phyloP scores from a whole-genome alignment of 2,797 vertebrate species.

The Takifugu rubripes region DNA sequence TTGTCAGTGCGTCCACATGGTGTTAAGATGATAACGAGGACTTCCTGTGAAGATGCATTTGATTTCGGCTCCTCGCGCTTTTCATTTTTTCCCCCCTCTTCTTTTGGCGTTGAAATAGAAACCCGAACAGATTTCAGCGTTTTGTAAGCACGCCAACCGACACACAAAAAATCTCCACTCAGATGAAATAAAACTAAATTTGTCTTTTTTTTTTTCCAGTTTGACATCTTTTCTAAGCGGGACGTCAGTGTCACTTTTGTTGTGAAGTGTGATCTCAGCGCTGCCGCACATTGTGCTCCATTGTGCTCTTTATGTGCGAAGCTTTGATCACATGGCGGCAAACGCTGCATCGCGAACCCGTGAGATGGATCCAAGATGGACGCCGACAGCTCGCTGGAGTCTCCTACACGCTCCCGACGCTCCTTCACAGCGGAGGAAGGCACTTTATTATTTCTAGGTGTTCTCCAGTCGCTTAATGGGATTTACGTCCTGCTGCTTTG shows the following conservation, averaged over 20 bases:
- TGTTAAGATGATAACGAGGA: constrained; percentile 14
- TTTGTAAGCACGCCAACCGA: constrained; percentile 31
- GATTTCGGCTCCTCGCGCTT: too few species aligned
- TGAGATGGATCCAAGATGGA: constrained; percentile 18
- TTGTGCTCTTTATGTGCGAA: constrained; percentile 30
- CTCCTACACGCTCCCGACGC: constrained; percentile 41
- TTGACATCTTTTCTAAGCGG: constrained; percentile 26
- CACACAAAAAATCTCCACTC: constrained; percentile 31
- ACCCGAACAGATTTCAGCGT: constrained; percentile 25
- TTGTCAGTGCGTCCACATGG: constrained; percentile 4
- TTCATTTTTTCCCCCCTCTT: too few species aligned
- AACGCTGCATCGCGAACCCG: constrained; percentile 5
- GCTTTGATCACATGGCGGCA: constrained; percentile 18
- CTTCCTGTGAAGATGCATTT: too few species aligned
- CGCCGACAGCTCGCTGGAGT: constrained; percentile 14
- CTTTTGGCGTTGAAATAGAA: constrained; percentile 18
- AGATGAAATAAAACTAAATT: constrained; percentile 24
- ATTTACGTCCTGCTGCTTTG: constrained; percentile 77
- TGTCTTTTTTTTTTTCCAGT: constrained; percentile 9
- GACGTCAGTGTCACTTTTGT: constrained; percentile 7
- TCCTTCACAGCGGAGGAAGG: constrained; percentile 54
- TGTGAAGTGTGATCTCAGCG: neutral
- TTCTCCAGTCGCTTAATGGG: constrained; percentile 43
- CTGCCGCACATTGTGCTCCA: constrained; percentile 7
- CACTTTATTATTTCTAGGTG: constrained; percentile 53